Percentiles rank a stretch among this genome's conserved stretches.
Conservation (phyloP, 2,888 invertebrate species). For the Liopterus haemorrhoidalis region DNA sequence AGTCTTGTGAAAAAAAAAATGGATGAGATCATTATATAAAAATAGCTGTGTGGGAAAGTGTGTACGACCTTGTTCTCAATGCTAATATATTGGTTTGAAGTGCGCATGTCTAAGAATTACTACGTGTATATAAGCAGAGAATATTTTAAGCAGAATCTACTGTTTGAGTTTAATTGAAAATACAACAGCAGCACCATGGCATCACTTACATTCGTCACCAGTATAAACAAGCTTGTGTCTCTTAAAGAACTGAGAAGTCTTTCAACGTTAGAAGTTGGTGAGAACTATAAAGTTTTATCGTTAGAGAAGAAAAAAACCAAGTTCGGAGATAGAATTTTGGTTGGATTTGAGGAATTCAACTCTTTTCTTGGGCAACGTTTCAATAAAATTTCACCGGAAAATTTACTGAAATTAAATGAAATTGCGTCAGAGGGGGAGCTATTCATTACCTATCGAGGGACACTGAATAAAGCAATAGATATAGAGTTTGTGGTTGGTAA, state of each 20-base stretch:
- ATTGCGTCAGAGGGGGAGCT: too few species aligned
- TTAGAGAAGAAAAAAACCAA: neutral
- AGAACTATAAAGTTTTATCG: neutral
- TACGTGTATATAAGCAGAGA: neutral
- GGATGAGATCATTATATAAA: too few species aligned
- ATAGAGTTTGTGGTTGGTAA: neutral
- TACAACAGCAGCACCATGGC: too few species aligned
- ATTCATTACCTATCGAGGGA: neutral
- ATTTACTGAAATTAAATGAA: neutral
- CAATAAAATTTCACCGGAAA: neutral
- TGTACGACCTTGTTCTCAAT: too few species aligned
- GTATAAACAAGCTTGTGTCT: neutral
- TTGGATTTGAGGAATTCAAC: slow-evolving; percentile 5
- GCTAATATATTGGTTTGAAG: too few species aligned
- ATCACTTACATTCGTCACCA: too few species aligned
- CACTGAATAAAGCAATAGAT: neutral
- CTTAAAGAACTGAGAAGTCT: slow-evolving; percentile 1
- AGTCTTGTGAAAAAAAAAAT: too few species aligned
- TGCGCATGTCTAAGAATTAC: slow-evolving; percentile 1
- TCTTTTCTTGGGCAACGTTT: neutral
- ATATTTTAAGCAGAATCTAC: too few species aligned
- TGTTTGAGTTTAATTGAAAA: too few species aligned
- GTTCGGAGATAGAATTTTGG: neutral
- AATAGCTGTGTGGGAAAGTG: too few species aligned
- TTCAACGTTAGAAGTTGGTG: neutral